phyloP scores from a whole-genome alignment of 35 echinoderm and acorn worm genomes.

The Apostichopus parvimensis region DNA sequence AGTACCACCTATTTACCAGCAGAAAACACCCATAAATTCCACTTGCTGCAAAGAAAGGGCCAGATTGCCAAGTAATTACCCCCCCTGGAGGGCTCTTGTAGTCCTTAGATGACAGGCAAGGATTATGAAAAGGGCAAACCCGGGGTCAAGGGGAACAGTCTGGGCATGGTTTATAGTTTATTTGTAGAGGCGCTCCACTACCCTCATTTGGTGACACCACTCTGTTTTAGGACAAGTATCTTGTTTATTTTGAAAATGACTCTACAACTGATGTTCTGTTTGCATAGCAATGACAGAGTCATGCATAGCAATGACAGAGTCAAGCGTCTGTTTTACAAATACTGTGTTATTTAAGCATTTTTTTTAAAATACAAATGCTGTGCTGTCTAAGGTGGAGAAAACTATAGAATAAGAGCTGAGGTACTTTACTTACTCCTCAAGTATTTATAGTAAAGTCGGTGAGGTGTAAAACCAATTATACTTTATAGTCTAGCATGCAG shows the following conservation, averaged over 20 bases:
- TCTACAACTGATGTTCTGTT: conserved; percentile 25
- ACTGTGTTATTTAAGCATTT: background rate
- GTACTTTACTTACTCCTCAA: no score
- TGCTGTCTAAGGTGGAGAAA: no score
- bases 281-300: background rate
- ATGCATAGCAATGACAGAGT: no score
- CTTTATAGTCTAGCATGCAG: no score
- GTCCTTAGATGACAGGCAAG: background rate
- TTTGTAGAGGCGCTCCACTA: conserved; percentile 25
- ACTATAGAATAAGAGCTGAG: no score
- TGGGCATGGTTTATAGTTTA: conserved; percentile 8
- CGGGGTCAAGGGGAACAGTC: conserved; percentile 20
- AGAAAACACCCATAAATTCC: conserved; percentile 27
- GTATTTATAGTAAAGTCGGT: no score
- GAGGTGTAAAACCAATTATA: no score
- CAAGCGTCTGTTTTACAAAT: background rate
- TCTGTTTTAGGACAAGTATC: conserved; percentile 15
- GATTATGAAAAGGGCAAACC: background rate
- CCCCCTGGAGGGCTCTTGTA: background rate
- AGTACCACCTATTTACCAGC: background rate
- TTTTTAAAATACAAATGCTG: no score
- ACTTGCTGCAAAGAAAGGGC: background rate
- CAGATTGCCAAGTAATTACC: background rate
- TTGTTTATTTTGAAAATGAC: conserved; percentile 42
- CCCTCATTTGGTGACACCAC: background rate